Conservation (phyloP, 1,140 invertebrate species). For the Drosophila lacteicornis region DNA sequence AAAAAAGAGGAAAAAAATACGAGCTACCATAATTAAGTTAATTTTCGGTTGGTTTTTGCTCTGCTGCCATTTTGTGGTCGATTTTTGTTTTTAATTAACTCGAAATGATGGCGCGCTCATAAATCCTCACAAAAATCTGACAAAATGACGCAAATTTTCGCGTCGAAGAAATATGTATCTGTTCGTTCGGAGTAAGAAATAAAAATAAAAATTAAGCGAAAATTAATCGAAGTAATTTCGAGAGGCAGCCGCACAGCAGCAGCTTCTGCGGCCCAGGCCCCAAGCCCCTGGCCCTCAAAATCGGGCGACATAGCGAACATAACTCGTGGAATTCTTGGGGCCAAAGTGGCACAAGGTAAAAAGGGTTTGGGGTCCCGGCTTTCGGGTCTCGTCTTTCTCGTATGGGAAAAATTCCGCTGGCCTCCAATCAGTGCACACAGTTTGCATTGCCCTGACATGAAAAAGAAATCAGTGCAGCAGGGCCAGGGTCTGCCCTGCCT, state of each 20-base stretch:
- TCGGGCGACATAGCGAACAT: constrained; percentile 74
- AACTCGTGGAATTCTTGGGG: constrained; percentile 70
- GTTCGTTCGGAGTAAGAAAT: constrained; percentile 68
- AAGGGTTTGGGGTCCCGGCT: constrained; percentile 34
- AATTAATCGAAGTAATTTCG: constrained; percentile 81
- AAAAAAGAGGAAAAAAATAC: not conserved
- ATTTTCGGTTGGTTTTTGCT: constrained; percentile 49
- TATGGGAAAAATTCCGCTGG: constrained; percentile 81
- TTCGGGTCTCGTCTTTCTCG: constrained; percentile 16
- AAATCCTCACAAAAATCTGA: constrained; percentile 69
- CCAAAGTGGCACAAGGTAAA: constrained; percentile 80
- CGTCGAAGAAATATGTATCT: constrained; percentile 69
- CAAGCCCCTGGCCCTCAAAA: not conserved
- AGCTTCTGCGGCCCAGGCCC: not conserved
- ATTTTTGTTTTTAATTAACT: constrained; percentile 72
- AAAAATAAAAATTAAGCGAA: constrained; percentile 83
- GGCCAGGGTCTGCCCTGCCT: constrained; percentile 1
- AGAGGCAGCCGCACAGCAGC: constrained; percentile 19
- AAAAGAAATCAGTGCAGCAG: constrained; percentile 79
- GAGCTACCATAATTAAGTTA: constrained; percentile 70
- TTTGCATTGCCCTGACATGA: constrained; percentile 78
- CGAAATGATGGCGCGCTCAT: constrained; percentile 65
- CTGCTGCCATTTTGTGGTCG: constrained; percentile 32
- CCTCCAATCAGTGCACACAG: constrained; percentile 79
- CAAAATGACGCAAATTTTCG: constrained; percentile 78